Evolutionary conservation across 2,888 invertebrate genomes (phyloP).

Genomic region (Cryptus viduatorius): DNA sequence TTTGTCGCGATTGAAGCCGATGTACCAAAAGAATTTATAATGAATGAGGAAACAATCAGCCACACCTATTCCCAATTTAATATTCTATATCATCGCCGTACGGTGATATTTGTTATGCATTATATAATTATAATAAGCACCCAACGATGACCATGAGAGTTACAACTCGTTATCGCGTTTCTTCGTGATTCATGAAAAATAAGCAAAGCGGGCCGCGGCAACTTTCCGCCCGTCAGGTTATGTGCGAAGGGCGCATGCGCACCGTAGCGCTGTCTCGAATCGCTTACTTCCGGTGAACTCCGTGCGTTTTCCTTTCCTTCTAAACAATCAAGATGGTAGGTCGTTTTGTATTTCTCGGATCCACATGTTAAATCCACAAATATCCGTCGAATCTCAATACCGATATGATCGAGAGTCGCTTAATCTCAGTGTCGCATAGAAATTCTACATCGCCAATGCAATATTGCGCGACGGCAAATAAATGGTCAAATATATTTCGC

Average conservation of each 20-base stretch:
- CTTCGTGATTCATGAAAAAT: slow-evolving; percentile 40
- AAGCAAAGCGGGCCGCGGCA: slow-evolving; percentile 30
- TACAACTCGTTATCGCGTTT: slow-evolving; percentile 9
- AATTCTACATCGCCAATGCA: neutral
- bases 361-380: slow-evolving; percentile 58
- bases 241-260: slow-evolving; percentile 66
- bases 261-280: slow-evolving; percentile 27
- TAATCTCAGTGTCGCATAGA: slow-evolving; percentile 3
- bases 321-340: slow-evolving; percentile 82
- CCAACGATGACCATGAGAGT: slow-evolving; percentile 16
- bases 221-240: slow-evolving; percentile 64
- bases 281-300: slow-evolving; percentile 72
- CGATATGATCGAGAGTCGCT: slow-evolving; percentile 9
- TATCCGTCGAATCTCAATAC: slow-evolving; percentile 60
- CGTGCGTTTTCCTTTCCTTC: slow-evolving; percentile 76
- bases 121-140: slow-evolving; percentile 14
- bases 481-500: slow-evolving; percentile 8
- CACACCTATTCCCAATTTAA: neutral
- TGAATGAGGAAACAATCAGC: slow-evolving; percentile 19
- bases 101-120: neutral
- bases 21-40: neutral
- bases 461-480: slow-evolving; percentile 38
- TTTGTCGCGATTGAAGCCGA: neutral
- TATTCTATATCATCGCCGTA: neutral
- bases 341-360: slow-evolving; percentile 63